Evolutionary conservation across 2,888 invertebrate genomes (phyloP), one percentile per base, ranked within the genome.

Genomic region (Lepidocyrtoides sp.): DNA sequence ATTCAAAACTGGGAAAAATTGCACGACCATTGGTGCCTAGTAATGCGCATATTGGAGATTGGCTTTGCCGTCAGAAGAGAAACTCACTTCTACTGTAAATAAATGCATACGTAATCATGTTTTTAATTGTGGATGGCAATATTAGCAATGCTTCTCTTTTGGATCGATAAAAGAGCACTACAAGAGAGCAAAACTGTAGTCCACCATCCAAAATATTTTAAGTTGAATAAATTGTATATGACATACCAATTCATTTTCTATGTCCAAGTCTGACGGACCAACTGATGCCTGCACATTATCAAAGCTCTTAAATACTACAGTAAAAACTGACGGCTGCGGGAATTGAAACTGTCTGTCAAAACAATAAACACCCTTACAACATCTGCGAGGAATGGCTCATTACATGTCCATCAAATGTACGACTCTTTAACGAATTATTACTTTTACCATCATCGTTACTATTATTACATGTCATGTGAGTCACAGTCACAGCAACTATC

Each of bases 271-370:
- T 17, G 17, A 2, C 8, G n/a, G n/a, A n/a, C n/a, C n/a, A n/a
- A n/a, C n/a, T 10, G 23, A 44, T 23, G 10, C 20, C 0, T 12
- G 10, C 23, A 8, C 23, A 29, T 72, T 41, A 66, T 36, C 66
- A n/a, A 66, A 17, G 44, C 44, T 72, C 14, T 44, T 72, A 72
- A 44, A 44, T 72, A 29, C 44, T 44, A 20, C 44, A 17, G 44
- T 17, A 60, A 36, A 60, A 84, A 75, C 57, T 91, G 91, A 89
- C 72, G 57, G 89, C 26, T 36, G 51, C 44, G 66, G 85, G 79
- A 90, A 91, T 91, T 91, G 91, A 89, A 91, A 77, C 91, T 91
- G 91, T 89, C 91, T 79, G 89, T 89, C 89, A 91, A 91, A 89
- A 89, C 72, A 89, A 89, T 60, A 69, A 89, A 75, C 79, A 41